Base-by-base conservation (phyloP, 2,888 invertebrate genomes). In the Diadromus collaris region DNA sequence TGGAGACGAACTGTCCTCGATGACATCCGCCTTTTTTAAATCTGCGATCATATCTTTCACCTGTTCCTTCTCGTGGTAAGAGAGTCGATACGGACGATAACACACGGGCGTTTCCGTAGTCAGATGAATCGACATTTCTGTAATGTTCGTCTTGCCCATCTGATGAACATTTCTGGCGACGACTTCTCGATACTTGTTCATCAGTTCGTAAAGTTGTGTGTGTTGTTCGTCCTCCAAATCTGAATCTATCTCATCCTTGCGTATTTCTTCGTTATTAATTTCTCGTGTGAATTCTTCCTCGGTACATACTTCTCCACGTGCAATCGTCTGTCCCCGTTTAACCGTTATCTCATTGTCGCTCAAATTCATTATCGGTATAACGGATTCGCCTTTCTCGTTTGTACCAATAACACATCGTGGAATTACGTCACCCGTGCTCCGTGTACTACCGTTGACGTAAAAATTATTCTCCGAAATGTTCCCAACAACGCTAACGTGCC, bases 61-160 rank as follows among this genome's bases (percentile, higher is more conserved):
- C 21, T 78, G 83, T 38, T 82, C 64, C 44, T 82, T 80, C 41
- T 86, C 86, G 6, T 75, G 19, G 13, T 82, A 60, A 7, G 34
- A 34, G 5, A 34, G 34, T 2, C 34, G 34, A 9, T 34, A 34
- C 10, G 34, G 34, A 9, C 81, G 76, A 64, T 85, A 85, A 38
- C 73, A 69, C 32, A 87, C 82, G 2, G 85, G 85, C 56, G 74
- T 75, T 6, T 81, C 81, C 9, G 78, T 71, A 4, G 61, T 65
- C 16, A 87, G 67, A 4, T 82, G 70, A 38, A 87, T 87, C 38
- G 82, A 68, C 79, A 87, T 83, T 63, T 82, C 78, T 3, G 81
- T 38, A 6, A 27, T 34, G 68, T 81, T 74, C 21, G 81, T 80
- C 64, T 44, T 46, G 6, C 80, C 80, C 69, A 83, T 54, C 65